Percentiles rank a stretch among this genome's conserved stretches.
These are phyloP conservation scores for Cataglyphis rosenhaueri DNA, from an alignment of 2,888 invertebrate genomes.

Conservation along the genomic window DNA sequence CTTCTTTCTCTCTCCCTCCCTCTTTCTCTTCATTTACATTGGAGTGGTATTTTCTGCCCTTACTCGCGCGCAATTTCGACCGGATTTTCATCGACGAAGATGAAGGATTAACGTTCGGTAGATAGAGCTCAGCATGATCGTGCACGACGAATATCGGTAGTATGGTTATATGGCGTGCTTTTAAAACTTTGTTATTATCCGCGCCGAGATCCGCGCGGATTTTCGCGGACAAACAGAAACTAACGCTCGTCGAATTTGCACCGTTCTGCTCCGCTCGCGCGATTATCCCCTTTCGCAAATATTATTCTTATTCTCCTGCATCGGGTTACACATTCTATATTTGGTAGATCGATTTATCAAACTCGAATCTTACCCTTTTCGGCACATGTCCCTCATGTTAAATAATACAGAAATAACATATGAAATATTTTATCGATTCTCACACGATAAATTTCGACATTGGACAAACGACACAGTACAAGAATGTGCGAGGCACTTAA, in stretches of 20 bases:
- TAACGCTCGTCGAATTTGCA: constrained; percentile 44
- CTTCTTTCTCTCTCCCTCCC: neutral
- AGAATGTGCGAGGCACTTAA: constrained; percentile 9
- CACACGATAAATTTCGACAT: neutral
- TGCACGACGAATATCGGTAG: constrained; percentile 6
- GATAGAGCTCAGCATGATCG: neutral
- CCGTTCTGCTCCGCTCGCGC: constrained; percentile 38
- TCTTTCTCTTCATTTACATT: constrained; percentile 48
- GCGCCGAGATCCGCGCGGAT: constrained; percentile 3
- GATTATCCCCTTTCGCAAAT: constrained; percentile 50
- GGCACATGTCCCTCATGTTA: neutral
- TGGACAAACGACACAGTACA: too few relatives aligned
- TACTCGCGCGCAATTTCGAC: constrained; percentile 59
- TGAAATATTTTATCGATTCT: constrained; percentile 17
- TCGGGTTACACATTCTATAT: constrained; percentile 11
- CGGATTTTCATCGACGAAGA: constrained; percentile 62
- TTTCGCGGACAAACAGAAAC: constrained; percentile 34
- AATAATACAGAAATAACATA: constrained; percentile 11
- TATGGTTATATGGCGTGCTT: neutral
- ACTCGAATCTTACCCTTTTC: constrained; percentile 23
- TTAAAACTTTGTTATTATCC: constrained; percentile 38
- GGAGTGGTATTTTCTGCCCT: constrained; percentile 41
- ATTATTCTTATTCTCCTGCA: constrained; percentile 41
- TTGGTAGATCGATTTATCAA: constrained; percentile 36
- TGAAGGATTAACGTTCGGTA: constrained; percentile 49